A percentile compares a stretch with the other conserved stretches of the same genome.
These are phyloP conservation scores for Cyanoderma ruficeps DNA, from an alignment of 2,113 vertebrate genomes.

Conservation along the genomic window DNA sequence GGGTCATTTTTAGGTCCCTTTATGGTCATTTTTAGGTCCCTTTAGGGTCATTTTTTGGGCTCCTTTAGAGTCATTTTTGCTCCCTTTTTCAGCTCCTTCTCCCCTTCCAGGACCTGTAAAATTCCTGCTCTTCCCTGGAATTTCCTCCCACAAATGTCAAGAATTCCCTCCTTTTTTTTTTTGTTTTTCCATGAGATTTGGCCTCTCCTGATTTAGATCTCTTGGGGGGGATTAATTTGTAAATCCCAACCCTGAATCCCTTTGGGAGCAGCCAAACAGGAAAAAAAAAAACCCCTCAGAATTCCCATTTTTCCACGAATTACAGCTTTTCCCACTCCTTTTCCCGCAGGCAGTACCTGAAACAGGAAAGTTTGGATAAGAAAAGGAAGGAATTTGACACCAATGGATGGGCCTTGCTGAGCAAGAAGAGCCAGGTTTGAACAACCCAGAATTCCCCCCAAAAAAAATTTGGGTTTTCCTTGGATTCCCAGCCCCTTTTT, in stretches of 20 bases:
- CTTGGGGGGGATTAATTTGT: not conserved
- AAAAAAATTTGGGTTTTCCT: not conserved
- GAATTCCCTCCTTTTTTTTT: not conserved
- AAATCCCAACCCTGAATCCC: not conserved
- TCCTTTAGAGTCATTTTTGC: not conserved
- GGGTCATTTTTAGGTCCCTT: not conserved
- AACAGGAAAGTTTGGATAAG: not conserved
- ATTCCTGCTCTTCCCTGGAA: too few species aligned
- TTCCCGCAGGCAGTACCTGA: not conserved
- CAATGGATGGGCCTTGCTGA: not conserved
- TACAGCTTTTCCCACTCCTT: not conserved
- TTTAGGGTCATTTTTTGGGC: not conserved
- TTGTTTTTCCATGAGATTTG: not conserved
- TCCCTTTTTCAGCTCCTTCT: not conserved
- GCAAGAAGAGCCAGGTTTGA: not conserved
- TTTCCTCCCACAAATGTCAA: not conserved
- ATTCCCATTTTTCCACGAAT: not conserved
- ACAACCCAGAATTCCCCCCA: not conserved
- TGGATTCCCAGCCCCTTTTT: accelerated
- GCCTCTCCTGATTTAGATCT: not conserved
- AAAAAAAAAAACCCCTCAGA: not conserved
- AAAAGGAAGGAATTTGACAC: not conserved
- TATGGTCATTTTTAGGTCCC: too few species aligned
- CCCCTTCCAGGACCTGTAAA: not conserved
- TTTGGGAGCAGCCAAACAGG: not conserved